Percentiles rank a stretch among this genome's conserved stretches.
Evolutionary conservation across 2,113 vertebrate species (phyloP).

Genomic region (Heptranchias perlo): DNA sequence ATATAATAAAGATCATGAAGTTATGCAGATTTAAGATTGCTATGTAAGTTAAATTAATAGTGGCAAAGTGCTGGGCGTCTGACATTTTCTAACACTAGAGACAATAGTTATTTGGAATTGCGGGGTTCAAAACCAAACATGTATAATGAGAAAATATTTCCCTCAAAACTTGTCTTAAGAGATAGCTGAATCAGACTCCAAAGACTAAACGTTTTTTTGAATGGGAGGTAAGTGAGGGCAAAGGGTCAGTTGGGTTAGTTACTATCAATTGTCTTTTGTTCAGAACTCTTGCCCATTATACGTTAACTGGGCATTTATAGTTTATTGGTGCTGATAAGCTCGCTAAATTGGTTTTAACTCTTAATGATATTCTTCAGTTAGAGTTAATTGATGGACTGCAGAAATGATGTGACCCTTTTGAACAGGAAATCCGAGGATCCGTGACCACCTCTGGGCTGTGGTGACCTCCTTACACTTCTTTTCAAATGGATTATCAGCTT

Average conservation of each 20-base stretch:
- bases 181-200: neutral
- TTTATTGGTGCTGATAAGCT: neutral
- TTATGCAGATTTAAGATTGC: neutral
- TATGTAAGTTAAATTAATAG: no score
- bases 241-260: neutral
- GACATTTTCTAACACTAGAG: neutral
- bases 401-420: neutral
- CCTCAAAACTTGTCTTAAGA: neutral
- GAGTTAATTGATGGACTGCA: neutral
- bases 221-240: neutral
- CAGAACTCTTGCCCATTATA: neutral
- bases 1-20: neutral
- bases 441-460: neutral
- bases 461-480: neutral
- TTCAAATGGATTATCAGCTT: neutral
- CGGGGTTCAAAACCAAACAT: neutral
- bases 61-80: neutral
- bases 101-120: neutral
- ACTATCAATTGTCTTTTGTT: neutral
- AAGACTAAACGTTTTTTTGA: neutral
- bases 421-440: neutral
- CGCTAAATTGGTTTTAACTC: neutral
- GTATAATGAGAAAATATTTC: neutral
- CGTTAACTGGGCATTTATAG: neutral
- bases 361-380: neutral